Conservation (phyloP, 2,888 invertebrate species). For the Diploptera punctata region DNA sequence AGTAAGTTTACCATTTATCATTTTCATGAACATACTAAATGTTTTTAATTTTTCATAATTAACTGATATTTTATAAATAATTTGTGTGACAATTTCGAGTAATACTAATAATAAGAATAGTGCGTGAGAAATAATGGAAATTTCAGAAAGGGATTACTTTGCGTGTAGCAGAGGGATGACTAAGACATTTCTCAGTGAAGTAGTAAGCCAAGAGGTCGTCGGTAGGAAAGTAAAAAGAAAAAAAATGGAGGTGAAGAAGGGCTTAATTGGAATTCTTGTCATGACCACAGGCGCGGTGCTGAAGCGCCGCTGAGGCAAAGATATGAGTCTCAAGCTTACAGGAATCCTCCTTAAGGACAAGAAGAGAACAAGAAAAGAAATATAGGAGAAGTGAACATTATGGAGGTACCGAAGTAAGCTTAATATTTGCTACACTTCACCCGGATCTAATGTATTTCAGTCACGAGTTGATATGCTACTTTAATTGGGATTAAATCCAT, state of each 20-base stretch:
- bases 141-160: too few species aligned
- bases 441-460: neutral
- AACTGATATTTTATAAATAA: too few species aligned
- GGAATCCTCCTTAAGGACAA: conserved; percentile 14
- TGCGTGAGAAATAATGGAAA: too few species aligned
- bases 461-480: neutral
- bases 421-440: neutral
- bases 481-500: conserved; percentile 20
- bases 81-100: too few species aligned
- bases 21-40: too few species aligned
- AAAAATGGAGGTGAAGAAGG: neutral
- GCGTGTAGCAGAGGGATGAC: too few species aligned
- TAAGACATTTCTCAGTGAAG: neutral
- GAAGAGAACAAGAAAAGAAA: neutral
- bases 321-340: neutral
- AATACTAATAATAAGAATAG: too few species aligned
- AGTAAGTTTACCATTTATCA: too few species aligned
- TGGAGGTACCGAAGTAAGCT: neutral
- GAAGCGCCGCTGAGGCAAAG: neutral
- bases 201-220: neutral
- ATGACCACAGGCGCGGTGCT: conserved; percentile 15
- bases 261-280: conserved; percentile 25
- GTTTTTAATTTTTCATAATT: too few species aligned
- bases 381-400: neutral
- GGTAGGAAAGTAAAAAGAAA: neutral